These are phyloP conservation scores for Pristiophorus japonicus DNA, from an alignment of 2,113 vertebrate genomes.

Conservation along the genomic window DNA sequence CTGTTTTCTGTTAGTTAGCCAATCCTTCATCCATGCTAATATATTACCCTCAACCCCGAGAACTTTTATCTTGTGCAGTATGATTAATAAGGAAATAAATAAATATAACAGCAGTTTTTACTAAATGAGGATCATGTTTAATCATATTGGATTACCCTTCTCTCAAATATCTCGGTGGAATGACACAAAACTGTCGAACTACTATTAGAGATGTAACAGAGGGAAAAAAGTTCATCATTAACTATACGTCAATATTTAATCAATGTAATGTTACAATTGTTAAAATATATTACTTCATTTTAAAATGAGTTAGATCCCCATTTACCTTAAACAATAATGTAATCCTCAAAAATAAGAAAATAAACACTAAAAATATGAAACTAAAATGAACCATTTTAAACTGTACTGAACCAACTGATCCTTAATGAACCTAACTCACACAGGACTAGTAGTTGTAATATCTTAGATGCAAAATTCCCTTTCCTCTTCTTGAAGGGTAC, in stretches of 20 bases:
- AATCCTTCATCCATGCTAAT: too few relatives aligned
- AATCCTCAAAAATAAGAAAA: neutral
- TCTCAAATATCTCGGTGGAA: neutral
- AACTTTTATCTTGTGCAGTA: too few relatives aligned
- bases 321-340: slow-evolving; percentile 1
- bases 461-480: neutral
- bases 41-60: too few relatives aligned
- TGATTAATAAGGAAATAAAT: neutral
- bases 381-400: neutral
- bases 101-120: neutral
- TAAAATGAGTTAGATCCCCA: neutral
- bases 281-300: neutral
- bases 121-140: neutral
- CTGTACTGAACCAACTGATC: neutral
- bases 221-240: neutral
- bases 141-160: neutral
- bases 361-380: neutral
- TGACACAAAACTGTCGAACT: neutral
- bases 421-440: neutral
- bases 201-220: neutral
- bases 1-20: too few relatives aligned
- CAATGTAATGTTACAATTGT: neutral
- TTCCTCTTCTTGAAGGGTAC: neutral
- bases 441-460: neutral
- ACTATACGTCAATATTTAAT: neutral